phyloP scores from a whole-genome alignment of 2,888 invertebrate species.

The Melanotus villosus region DNA sequence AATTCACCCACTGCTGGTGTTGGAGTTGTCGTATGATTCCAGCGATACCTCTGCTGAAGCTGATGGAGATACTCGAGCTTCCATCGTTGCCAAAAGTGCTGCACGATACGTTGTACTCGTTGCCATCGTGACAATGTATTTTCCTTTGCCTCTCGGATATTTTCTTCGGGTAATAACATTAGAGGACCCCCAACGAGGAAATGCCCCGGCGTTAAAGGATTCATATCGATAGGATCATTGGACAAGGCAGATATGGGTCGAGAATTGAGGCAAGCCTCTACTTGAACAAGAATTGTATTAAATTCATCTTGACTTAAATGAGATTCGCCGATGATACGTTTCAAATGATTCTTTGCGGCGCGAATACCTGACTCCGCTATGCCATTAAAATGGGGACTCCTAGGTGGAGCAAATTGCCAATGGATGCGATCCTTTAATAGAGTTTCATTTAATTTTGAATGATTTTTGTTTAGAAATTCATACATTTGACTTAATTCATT shows the following conservation, averaged over 20 bases:
- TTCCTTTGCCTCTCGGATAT: neutral
- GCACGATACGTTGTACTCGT: neutral
- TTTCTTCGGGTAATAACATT: constrained; percentile 43
- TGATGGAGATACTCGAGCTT: neutral
- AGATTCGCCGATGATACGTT: constrained; percentile 31
- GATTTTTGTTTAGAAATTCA: constrained; percentile 29
- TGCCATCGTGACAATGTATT: neutral
- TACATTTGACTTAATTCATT: constrained; percentile 40
- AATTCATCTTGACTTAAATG: constrained; percentile 43
- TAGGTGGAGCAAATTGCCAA: constrained; percentile 54
- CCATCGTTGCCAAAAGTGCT: neutral
- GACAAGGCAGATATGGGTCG: constrained; percentile 44
- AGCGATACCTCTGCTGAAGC: neutral
- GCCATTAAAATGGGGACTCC: constrained; percentile 51
- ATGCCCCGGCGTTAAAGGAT: constrained; percentile 48
- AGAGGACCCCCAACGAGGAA: constrained; percentile 40
- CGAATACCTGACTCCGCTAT: constrained; percentile 47
- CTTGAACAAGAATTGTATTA: constrained; percentile 42
- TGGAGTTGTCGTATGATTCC: neutral
- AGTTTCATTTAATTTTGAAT: neutral
- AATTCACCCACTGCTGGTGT: neutral
- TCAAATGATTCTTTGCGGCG: constrained; percentile 8
- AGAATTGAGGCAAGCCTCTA: constrained; percentile 51
- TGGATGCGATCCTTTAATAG: constrained; percentile 36
- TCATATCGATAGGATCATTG: constrained; percentile 35